Evolutionary conservation across 2,888 invertebrate species (phyloP), one percentile per base, ranked within the genome.

Genomic region (Tenthredo mesomela): DNA sequence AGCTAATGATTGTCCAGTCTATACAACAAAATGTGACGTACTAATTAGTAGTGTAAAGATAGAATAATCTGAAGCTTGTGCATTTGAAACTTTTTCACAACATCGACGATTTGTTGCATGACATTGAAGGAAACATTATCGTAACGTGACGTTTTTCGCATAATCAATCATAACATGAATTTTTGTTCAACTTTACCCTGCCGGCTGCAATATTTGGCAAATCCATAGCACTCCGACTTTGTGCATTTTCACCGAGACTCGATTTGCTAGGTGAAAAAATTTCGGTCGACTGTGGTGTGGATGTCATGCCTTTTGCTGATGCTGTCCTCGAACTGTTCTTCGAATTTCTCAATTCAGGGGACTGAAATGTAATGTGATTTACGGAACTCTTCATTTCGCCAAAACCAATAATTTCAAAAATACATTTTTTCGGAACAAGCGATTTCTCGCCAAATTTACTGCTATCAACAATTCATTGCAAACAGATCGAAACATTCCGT

Each of bases 281-380:
- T 2, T 61, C 80, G 21, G 33, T 33, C 1, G 61, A 40, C 33
- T 80, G 58, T 43, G 80, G n/a, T 40, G n/a, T 25, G 37, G 61
- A 29, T 61, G 80, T 40, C 4, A n/a, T n/a, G 25, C 40, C 61
- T 29, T 80, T 80, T 37, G 80, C 61, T 9, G 80, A 25, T 80
- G 80, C 21, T 80, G 80, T 21, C 33, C 40, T 80, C 61, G 54
- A 77, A 25, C 25, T 61, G 9, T 12, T 40, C 47, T 65, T 80
- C 37, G 61, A 80, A 80, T 61, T 65, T 37, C 18, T 61, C 15
- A 25, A 61, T n/a, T 37, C 80, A 40, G 80, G 80, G 25, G 80
- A 25, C 80, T 80, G 37, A 21, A 80, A 80, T 73, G 71, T 10
- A 43, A 73, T 25, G 3, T 40, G 3, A 21, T 43, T 4, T 40